Percentiles rank a stretch among this genome's conserved stretches.
Conservation (phyloP, 1,140 invertebrate genomes). For the Drosophila pallidifrons region DNA sequence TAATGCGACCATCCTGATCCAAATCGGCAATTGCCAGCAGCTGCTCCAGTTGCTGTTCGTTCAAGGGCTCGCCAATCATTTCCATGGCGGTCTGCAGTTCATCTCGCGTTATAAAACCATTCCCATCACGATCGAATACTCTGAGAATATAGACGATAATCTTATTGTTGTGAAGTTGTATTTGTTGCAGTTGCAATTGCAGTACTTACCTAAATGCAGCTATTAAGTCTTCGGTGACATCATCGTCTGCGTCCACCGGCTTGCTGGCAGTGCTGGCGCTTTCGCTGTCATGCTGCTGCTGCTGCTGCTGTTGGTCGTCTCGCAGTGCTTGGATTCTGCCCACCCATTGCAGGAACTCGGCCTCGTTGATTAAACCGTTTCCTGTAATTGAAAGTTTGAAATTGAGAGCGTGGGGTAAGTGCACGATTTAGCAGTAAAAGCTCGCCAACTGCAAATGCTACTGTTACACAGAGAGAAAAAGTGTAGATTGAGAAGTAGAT, state of each 20-base stretch:
- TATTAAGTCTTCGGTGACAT: constrained; percentile 89
- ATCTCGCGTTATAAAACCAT: constrained; percentile 91
- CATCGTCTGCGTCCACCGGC: constrained; percentile 86
- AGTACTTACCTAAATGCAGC: constrained; percentile 89
- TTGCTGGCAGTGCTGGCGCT: constrained; percentile 81
- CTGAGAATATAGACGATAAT: constrained; percentile 76
- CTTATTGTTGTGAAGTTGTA: not conserved
- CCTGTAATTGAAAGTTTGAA: constrained; percentile 84
- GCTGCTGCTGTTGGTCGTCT: constrained; percentile 84
- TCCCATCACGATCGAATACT: constrained; percentile 91
- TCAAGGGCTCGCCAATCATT: constrained; percentile 91
- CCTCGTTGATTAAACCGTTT: constrained; percentile 89
- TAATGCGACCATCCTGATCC: constrained; percentile 91
- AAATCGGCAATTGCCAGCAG: constrained; percentile 90
- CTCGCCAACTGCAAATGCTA: constrained; percentile 20
- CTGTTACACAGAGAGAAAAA: not conserved
- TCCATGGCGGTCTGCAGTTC: constrained; percentile 91
- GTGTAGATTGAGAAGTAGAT: too few species aligned
- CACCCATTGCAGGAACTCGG: constrained; percentile 90
- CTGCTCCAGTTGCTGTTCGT: constrained; percentile 90
- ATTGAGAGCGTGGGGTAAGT: constrained; percentile 24
- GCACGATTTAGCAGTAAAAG: constrained; percentile 18
- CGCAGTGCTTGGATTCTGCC: constrained; percentile 89
- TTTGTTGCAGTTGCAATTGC: not conserved
- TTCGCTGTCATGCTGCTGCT: constrained; percentile 69